These are phyloP conservation scores for Yponomeuta evonymella DNA, from an alignment of 2,888 invertebrate genomes.

Conservation along the genomic window DNA sequence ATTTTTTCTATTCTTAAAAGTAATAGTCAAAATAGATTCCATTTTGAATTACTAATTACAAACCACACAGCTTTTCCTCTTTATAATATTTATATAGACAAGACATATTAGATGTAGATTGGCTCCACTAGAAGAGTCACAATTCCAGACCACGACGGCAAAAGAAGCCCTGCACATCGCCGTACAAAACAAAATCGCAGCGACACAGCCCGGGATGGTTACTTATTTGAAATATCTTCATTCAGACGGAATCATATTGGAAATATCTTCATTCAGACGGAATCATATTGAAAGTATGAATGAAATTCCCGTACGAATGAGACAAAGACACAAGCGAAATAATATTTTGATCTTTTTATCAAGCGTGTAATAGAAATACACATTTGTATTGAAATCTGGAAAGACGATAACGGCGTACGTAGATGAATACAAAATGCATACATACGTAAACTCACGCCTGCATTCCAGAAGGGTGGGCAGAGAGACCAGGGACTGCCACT, in stretches of 20 bases:
- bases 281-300: slow-evolving; percentile 61
- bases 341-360: slow-evolving; percentile 25
- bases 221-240: slow-evolving; percentile 65
- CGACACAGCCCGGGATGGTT: slow-evolving; percentile 39
- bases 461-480: too few species aligned
- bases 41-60: too few species aligned
- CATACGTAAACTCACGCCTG: not conserved
- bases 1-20: too few species aligned
- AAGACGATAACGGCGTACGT: not conserved
- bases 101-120: not conserved
- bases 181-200: slow-evolving; percentile 31
- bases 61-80: too few species aligned
- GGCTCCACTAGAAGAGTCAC: not conserved
- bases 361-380: slow-evolving; percentile 43
- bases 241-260: slow-evolving; percentile 60
- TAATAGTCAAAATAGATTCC: too few species aligned
- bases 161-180: not conserved
- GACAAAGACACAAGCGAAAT: slow-evolving; percentile 34
- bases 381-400: not conserved
- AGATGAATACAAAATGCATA: not conserved
- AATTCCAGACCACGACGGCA: not conserved
- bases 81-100: too few species aligned
- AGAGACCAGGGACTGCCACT: too few species aligned
- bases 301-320: slow-evolving; percentile 48
- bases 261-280: slow-evolving; percentile 60